Base-by-base conservation (phyloP, 2,888 invertebrate species). In the Ceramica pisi region DNA sequence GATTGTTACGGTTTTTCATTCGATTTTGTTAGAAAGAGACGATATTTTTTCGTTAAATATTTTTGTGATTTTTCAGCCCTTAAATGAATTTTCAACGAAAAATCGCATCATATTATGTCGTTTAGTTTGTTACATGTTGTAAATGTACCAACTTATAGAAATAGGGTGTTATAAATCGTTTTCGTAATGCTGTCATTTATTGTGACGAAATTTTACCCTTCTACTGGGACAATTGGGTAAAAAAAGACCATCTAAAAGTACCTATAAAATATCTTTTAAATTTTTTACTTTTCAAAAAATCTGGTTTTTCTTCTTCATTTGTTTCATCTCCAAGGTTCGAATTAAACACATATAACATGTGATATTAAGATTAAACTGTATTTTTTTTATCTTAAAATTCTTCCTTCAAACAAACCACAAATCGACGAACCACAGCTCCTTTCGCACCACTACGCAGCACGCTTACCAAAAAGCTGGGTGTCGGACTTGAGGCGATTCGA, bases 381-480 rank as follows among this genome's bases (percentile, higher is more conserved):
- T n/a, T 8, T n/a, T 46, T 46, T 46, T 48, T 46, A 0, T 12
- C 41, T 0, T 10, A 41, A 12, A 41, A 12, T 41, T 41, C 1
- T 19, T 19, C 5, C 2, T 4, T 31, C 31, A 31, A 31, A 26
- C 4, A 26, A 26, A 31, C 26, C 8, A 68, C 14, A 50, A 75
- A 73, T 74, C 82, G 75, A 71, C 57, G 64, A 82, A 41, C 19
- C 12, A 21, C 53, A 81, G 64, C 69, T 67, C 67, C 51, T 63
- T 75, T 86, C 85, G 78, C 85, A 82, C 72, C 86, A 86, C 86
- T 85, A 82, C 41, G 75, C 50, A 68, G 78, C 77, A 86, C 83
- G 83, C 86, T 89, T 87, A 87, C 91, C 92, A 90, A 93, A 94
- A 93, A 89, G 88, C 89, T 81, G 91, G 91, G 92, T 91, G 93